Evolutionary conservation across 1,140 invertebrate genomes (phyloP), one percentile per base, ranked within the genome.

Genomic region (Plutomurus gul): DNA sequence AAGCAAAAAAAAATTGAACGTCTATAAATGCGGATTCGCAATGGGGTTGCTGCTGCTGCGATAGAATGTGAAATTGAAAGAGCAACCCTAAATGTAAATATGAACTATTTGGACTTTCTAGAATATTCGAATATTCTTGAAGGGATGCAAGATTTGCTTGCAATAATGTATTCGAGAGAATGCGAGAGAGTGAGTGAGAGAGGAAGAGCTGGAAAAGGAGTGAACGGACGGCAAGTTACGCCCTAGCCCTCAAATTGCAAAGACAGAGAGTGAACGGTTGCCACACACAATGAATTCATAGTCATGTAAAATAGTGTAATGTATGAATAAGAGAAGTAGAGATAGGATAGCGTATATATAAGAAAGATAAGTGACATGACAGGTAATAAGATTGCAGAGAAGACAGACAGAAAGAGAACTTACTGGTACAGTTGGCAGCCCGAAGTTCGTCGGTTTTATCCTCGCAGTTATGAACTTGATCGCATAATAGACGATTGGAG

Each of bases 401-500:
- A 65, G 27, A 60, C 47, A 51, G 60, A 71, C n/a, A 39, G 70
- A 40, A 72, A 36, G 18, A 72, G 37, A 39, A 72, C 91, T 92
- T 88, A 96, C 94, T 93, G 85, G 92, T 91, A 88, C 95, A 96
- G 71, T 92, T 88, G 65, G 91, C 91, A 76, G 91, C 92, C 79
- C 92, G 90, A 74, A 92, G 91, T 87, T 97, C 95, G 85, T 97
- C 95, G 18, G 93, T 95, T 43, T 93, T 93, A 87, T 96, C 95
- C n/a, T 92, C 93, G 86, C 95, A 97, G 86, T 97, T 95, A 87
- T 95, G 94, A 79, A 96, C 92, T 36, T 92, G 92, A 87, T 97
- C 95, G 87, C 95, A 97, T 70, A 94, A 89, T 39, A 97, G 90
- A 87, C 95, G 94, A 20, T 91, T 92, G 84, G 93, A 91, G 84